phyloP scores from a whole-genome alignment of 2,797 vertebrate genomes.

The Syndactyla subalaris region DNA sequence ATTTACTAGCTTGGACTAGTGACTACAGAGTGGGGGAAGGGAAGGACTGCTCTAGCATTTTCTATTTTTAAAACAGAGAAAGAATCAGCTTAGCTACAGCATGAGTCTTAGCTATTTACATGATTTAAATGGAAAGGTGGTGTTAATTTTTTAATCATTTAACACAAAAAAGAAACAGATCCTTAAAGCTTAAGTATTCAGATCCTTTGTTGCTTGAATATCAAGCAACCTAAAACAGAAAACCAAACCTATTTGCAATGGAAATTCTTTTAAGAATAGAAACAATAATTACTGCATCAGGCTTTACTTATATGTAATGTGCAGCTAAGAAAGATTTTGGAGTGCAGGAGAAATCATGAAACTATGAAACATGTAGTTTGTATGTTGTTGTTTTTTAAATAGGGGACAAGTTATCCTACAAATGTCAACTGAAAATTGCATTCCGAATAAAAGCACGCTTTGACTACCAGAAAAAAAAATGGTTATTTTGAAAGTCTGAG shows the following conservation, averaged over 20 bases:
- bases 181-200: background rate
- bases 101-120: conserved; percentile 78
- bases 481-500: background rate
- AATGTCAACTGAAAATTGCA: background rate
- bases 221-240: background rate
- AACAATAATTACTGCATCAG: background rate
- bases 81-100: conserved; percentile 77
- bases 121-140: conserved; percentile 69
- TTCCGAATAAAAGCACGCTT: background rate
- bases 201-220: background rate
- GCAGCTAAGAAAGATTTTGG: background rate
- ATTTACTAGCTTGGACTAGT: conserved; percentile 69
- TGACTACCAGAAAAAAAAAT: background rate
- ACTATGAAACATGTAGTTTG: background rate
- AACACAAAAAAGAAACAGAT: background rate
- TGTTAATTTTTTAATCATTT: conserved; percentile 23
- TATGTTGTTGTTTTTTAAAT: background rate
- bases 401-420: background rate
- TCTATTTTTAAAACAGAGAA: conserved; percentile 91
- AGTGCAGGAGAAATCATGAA: background rate
- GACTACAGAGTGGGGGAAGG: conserved; percentile 75
- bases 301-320: background rate
- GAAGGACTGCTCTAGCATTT: conserved; percentile 78
- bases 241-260: background rate
- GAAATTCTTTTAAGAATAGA: background rate